phyloP scores from a whole-genome alignment of 2,113 vertebrate species.

The western clawed frog (Xenopus tropicalis) region UCB_Xtro_10.0 CM004444.2:157254001-157254500 shows the following conservation, averaged over 20 bases:
- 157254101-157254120: conserved; percentile 27
- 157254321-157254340: too few species aligned
- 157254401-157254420: too few species aligned
- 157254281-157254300: too few species aligned
- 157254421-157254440: too few species aligned
- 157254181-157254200: not conserved
- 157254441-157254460: too few species aligned
- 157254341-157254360: too few species aligned
- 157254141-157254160: not conserved
- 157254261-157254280: too few species aligned
- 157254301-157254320: too few species aligned
- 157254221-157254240: not conserved
- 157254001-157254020: conserved; percentile 21
- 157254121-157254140: conserved; percentile 16
- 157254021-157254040: conserved; percentile 31
- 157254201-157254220: not conserved
- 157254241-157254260: not conserved
- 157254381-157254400: too few species aligned
- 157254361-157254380: too few species aligned
- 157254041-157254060: conserved; percentile 24
- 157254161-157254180: not conserved
- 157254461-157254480: too few species aligned
- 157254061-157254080: conserved; percentile 32
- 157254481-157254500: too few species aligned
- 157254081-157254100: conserved; percentile 24